Evolutionary conservation across 2,797 vertebrate species (phyloP).

Genomic region (Microctenopoma lineatum): DNA sequence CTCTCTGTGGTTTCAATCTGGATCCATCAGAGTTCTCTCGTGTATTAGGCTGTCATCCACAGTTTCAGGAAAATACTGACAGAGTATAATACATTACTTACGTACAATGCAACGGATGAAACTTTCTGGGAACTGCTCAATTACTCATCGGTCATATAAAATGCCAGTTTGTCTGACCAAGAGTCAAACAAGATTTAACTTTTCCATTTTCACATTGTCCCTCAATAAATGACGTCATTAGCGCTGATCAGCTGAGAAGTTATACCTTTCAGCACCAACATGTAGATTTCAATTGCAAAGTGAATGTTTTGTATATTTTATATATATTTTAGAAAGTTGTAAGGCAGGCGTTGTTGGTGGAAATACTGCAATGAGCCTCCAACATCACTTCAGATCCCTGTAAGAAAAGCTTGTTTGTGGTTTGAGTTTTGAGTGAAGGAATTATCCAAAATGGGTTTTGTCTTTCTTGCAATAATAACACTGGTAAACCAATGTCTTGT

Average conservation of each 20-base stretch:
- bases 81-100: neutral
- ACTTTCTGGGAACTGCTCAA: neutral
- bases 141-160: too few relatives aligned
- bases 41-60: neutral
- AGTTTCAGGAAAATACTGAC: neutral
- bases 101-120: neutral
- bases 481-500: neutral
- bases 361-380: neutral
- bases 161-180: too few relatives aligned
- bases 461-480: too few relatives aligned
- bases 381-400: neutral
- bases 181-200: too few relatives aligned
- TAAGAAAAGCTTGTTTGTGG: neutral
- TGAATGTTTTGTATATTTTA: neutral
- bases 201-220: too few relatives aligned
- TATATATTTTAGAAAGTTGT: neutral
- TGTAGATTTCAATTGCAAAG: neutral
- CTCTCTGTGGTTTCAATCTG: neutral
- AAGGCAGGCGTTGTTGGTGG: neutral
- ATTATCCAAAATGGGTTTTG: slow-evolving; percentile 1
- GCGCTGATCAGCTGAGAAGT: too few relatives aligned
- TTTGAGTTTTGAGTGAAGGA: slow-evolving; percentile 14
- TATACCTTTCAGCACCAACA: neutral
- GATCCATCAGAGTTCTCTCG: neutral
- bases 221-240: too few relatives aligned